phyloP scores from a whole-genome alignment of 2,888 invertebrate genomes.

The Sericinus montela region DNA sequence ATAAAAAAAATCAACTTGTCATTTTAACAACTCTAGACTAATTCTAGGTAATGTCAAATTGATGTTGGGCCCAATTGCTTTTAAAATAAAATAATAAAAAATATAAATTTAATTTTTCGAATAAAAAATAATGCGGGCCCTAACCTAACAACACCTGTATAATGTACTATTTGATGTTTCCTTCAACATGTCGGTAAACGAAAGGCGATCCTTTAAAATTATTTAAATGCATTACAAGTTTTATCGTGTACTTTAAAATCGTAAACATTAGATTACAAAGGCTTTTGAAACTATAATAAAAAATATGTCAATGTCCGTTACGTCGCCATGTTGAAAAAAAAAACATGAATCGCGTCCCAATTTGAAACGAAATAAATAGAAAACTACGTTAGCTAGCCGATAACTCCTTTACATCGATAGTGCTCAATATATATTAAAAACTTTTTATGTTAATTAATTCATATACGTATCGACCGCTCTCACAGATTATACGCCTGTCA shows the following conservation, averaged over 20 bases:
- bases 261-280: neutral
- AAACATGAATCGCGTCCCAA: neutral
- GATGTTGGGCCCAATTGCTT: conserved; percentile 32
- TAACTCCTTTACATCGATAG: conserved; percentile 39
- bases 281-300: too few species aligned
- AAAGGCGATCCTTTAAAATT: neutral
- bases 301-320: too few species aligned
- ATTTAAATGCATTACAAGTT: conserved; percentile 4
- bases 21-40: conserved; percentile 70
- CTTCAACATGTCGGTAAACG: conserved; percentile 7
- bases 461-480: conserved; percentile 19
- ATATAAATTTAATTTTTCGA: neutral
- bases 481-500: conserved; percentile 12
- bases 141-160: neutral
- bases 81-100: conserved; percentile 22
- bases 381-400: conserved; percentile 43
- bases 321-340: neutral
- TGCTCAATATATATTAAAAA: conserved; percentile 44
- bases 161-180: conserved; percentile 4
- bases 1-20: conserved; percentile 58
- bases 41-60: conserved; percentile 77
- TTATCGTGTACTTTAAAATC: conserved; percentile 1
- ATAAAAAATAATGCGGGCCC: conserved; percentile 5
- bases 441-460: conserved; percentile 29
- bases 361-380: conserved; percentile 32